Conservation (phyloP, 2,797 vertebrate genomes). For the Enteromius thamalakanensis region DNA sequence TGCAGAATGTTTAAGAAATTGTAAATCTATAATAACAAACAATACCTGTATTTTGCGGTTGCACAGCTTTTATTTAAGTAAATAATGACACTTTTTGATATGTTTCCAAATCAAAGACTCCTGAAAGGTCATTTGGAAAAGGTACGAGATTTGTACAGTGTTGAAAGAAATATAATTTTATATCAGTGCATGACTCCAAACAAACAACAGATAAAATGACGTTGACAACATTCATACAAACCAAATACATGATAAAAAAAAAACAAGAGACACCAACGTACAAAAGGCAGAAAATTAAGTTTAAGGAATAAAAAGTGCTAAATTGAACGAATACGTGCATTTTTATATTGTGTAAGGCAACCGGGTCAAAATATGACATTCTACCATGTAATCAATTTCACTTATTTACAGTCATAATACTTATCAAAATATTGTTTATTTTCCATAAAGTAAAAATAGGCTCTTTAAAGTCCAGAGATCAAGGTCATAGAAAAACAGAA, state of each 20-base stretch:
- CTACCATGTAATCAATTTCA: constrained; percentile 54
- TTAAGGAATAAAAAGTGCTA: constrained; percentile 61
- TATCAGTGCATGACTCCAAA: constrained; percentile 62
- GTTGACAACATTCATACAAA: constrained; percentile 37
- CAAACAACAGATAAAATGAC: constrained; percentile 26
- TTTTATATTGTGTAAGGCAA: constrained; percentile 75
- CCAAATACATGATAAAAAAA: constrained; percentile 37
- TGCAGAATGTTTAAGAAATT: background rate
- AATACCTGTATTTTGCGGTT: background rate
- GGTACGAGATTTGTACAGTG: background rate
- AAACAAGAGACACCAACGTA: constrained; percentile 14
- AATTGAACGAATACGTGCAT: constrained; percentile 45
- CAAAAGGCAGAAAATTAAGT: constrained; percentile 13
- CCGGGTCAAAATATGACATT: constrained; percentile 63
- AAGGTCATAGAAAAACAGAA: constrained; percentile 55
- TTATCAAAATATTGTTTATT: constrained; percentile 78
- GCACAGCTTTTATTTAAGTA: constrained; percentile 3
- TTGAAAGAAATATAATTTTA: constrained; percentile 32
- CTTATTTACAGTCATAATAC: constrained; percentile 67
- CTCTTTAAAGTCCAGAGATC: constrained; percentile 57
- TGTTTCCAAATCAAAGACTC: constrained; percentile 19
- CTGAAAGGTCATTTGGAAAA: background rate
- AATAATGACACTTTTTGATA: constrained; percentile 21
- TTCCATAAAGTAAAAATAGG: constrained; percentile 75
- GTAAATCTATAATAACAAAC: background rate